Base-by-base conservation (phyloP, 2,888 invertebrate species). In the Iphiclides podalirius region DNA sequence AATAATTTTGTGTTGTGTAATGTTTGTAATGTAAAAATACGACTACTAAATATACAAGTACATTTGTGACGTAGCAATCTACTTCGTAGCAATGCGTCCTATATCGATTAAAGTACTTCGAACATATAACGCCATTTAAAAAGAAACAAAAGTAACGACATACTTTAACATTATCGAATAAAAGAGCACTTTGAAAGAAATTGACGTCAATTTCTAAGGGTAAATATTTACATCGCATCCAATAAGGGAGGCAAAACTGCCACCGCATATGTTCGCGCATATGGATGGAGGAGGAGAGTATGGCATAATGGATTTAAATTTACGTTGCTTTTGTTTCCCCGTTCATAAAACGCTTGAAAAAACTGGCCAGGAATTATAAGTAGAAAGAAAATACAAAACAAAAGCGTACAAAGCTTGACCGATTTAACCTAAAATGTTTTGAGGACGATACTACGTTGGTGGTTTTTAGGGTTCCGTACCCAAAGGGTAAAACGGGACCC, bases 371-470 rank as follows among this genome's bases (percentile, higher is more conserved):
- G 36, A 40, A 34, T 47, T 36, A 20, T 43, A 16, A 12, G 31
- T 38, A 38, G 12, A 26, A 31, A 42, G 42, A 42, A 36, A 42
- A 36, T 40, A 36, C 39, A 39, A 41, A 41, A 41, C 20, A n/a
- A n/a, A n/a, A n/a, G 39, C 17, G 23, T 39, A 7, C n/a, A 1
- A 14, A 14, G 62, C 60, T 60, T 61, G 62, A 68, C 59, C 62
- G 62, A 64, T 66, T 60, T 60, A 61, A 61, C 58, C 60, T 58
- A 58, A 66, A 72, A 65, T 70, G 59, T 20, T 20, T 20, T 20
- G n/a, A n/a, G n/a, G n/a, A n/a, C n/a, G n/a, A n/a, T n/a, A n/a
- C n/a, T n/a, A n/a, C n/a, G n/a, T n/a, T n/a, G n/a, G n/a, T n/a
- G n/a, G n/a, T n/a, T n/a, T n/a, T n/a, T n/a, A n/a, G n/a, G n/a